Evolutionary conservation across 2,888 invertebrate genomes (phyloP).

Genomic region (Dexiosoma caninum): DNA sequence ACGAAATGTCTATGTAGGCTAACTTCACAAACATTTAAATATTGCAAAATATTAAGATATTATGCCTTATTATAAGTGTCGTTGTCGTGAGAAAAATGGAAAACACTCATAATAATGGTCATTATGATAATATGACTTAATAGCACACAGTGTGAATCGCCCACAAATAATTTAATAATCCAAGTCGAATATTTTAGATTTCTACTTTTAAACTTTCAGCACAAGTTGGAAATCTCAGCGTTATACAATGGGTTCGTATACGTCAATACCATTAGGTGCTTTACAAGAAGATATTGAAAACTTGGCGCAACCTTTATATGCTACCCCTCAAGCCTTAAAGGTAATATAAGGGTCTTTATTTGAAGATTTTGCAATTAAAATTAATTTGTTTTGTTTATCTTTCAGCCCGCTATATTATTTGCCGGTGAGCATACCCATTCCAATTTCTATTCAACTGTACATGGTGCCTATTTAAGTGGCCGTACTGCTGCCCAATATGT

Average conservation of each 20-base stretch:
- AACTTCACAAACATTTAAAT: too few species aligned
- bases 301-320: conserved; percentile 89
- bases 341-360: conserved; percentile 75
- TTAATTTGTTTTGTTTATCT: neutral
- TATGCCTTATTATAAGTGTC: too few species aligned
- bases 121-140: too few species aligned
- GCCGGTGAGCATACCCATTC: conserved; percentile 98
- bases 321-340: conserved; percentile 84
- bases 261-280: conserved; percentile 92
- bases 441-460: conserved; percentile 95
- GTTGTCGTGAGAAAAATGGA: too few species aligned
- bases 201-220: conserved; percentile 80
- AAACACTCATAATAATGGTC: too few species aligned
- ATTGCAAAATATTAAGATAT: too few species aligned
- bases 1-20: too few species aligned
- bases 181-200: too few species aligned
- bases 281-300: conserved; percentile 93
- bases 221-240: conserved; percentile 93
- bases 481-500: conserved; percentile 87
- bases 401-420: conserved; percentile 89
- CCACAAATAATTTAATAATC: too few species aligned
- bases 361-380: neutral
- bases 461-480: conserved; percentile 94
- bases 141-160: too few species aligned
- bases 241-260: conserved; percentile 92